phyloP scores from a whole-genome alignment of 2,888 invertebrate genomes.

The Sesamia inferens region DNA sequence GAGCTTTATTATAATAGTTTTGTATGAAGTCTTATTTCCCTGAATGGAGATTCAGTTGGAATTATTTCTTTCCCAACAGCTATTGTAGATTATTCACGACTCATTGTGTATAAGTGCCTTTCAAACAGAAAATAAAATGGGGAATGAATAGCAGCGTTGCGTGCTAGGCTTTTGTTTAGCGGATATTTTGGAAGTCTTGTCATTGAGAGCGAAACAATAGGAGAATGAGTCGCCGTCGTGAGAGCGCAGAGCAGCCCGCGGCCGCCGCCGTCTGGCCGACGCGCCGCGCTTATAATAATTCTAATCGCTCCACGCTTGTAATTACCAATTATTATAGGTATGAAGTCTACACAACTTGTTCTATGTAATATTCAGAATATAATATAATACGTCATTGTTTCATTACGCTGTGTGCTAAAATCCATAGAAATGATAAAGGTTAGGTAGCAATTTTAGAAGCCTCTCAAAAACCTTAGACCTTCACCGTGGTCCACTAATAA shows the following conservation, averaged over 20 bases:
- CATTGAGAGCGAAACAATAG: conserved; percentile 76
- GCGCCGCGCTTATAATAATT: conserved; percentile 52
- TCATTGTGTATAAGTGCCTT: conserved; percentile 83
- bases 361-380: conserved; percentile 31
- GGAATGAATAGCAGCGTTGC: conserved; percentile 74
- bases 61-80: conserved; percentile 79
- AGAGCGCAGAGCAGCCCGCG: background rate
- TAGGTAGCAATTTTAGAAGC: background rate
- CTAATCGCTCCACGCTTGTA: conserved; percentile 56
- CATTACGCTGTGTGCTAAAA: conserved; percentile 18
- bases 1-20: conserved; percentile 76
- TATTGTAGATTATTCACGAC: conserved; percentile 84
- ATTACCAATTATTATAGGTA: background rate
- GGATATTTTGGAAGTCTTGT: conserved; percentile 81
- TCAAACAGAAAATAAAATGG: conserved; percentile 82
- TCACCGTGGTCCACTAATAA: no score
- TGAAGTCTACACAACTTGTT: conserved; percentile 48
- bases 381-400: conserved; percentile 45
- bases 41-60: conserved; percentile 75
- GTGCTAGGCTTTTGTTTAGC: conserved; percentile 78
- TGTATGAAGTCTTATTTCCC: conserved; percentile 75
- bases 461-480: background rate
- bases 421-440: conserved; percentile 13
- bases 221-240: conserved; percentile 56
- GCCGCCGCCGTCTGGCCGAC: background rate